phyloP scores from a whole-genome alignment of 2,113 vertebrate genomes.

The Narcine bancroftii region DNA sequence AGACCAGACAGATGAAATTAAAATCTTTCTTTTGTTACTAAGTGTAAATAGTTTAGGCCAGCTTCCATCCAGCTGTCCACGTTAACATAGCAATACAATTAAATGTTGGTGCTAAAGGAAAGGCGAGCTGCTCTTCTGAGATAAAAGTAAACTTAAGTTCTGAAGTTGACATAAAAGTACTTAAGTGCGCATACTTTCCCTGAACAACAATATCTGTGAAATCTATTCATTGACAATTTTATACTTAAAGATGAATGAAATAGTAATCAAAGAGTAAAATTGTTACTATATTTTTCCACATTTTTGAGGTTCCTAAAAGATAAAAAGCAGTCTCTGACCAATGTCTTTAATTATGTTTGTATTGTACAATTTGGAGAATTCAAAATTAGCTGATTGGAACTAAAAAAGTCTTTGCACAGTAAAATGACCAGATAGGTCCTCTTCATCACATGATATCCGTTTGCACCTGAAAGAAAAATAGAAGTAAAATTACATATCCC shows the following conservation, averaged over 20 bases:
- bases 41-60: conserved; percentile 21
- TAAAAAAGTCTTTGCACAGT: not conserved
- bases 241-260: not conserved
- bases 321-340: not conserved
- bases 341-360: not conserved
- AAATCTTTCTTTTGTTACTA: not conserved
- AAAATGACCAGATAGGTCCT: not conserved
- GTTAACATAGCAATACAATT: not conserved
- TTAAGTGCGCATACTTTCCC: not conserved
- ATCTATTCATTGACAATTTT: not conserved
- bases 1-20: not conserved
- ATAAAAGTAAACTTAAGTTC: not conserved
- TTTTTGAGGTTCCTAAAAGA: not conserved
- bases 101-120: not conserved
- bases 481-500: too few species aligned
- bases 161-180: not conserved
- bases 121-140: not conserved
- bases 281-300: not conserved
- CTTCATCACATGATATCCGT: not conserved
- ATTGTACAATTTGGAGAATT: not conserved
- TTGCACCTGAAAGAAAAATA: too few species aligned
- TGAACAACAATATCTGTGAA: not conserved
- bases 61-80: not conserved
- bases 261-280: not conserved
- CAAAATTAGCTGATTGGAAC: not conserved